phyloP scores from a whole-genome alignment of 2,113 vertebrate species.

The Panthera tigris region DNA sequence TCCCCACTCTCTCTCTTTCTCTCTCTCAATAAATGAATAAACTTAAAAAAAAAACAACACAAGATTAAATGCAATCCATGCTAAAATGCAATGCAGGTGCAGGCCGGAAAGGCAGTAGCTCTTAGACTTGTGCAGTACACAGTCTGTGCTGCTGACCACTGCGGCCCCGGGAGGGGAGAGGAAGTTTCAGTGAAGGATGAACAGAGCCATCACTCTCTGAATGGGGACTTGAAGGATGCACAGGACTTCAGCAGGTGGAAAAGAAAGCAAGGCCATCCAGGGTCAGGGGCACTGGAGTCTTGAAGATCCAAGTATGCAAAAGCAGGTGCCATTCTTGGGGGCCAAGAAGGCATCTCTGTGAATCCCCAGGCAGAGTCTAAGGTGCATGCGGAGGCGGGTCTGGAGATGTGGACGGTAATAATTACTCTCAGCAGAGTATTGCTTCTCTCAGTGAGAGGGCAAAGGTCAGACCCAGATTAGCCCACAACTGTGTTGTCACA shows the following conservation, averaged over 20 bases:
- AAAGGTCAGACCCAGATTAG: neutral
- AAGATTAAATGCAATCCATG: neutral
- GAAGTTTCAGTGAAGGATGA: too few species aligned
- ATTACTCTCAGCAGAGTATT: neutral
- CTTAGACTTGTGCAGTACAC: neutral
- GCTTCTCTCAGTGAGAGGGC: neutral
- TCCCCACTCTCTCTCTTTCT: too few species aligned
- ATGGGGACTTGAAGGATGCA: neutral
- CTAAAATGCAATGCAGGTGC: neutral
- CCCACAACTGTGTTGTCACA: neutral
- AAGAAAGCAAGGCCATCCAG: neutral
- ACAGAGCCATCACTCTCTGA: neutral
- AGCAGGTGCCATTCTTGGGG: neutral
- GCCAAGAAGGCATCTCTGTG: neutral
- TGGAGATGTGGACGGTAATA: neutral
- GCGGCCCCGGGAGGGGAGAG: neutral
- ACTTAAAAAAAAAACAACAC: too few species aligned
- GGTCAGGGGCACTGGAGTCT: neutral
- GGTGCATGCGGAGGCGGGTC: neutral
- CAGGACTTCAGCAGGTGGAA: neutral
- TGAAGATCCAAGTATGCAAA: neutral
- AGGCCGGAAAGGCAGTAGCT: neutral
- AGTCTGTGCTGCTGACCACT: rapidly evolving
- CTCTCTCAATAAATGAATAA: too few species aligned
- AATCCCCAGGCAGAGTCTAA: neutral